Evolutionary conservation across 2,797 vertebrate species (phyloP).

Genomic region (Hozukius guyotensis): DNA sequence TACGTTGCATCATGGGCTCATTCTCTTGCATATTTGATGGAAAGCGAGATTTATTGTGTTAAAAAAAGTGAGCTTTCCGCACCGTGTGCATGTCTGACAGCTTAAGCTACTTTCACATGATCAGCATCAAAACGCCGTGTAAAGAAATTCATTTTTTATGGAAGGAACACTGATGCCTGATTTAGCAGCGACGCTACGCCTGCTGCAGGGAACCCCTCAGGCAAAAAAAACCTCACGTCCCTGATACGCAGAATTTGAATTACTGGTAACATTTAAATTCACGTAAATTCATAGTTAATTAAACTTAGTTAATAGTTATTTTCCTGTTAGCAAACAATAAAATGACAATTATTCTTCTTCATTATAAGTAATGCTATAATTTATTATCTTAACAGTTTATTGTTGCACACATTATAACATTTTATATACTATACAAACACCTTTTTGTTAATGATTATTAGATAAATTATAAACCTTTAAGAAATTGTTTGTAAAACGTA

Average conservation of each 20-base stretch:
- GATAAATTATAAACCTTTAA: no score
- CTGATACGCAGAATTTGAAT: neutral
- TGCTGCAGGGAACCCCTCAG: neutral
- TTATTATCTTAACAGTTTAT: no score
- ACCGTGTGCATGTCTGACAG: neutral
- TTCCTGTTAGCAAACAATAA: no score
- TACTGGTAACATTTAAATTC: no score
- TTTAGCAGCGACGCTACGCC: neutral
- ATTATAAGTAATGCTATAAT: no score
- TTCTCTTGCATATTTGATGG: slow-evolving; percentile 5
- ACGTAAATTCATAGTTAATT: no score
- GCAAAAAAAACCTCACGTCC: neutral
- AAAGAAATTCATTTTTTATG: slow-evolving; percentile 14
- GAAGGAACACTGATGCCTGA: neutral
- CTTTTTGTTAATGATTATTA: no score
- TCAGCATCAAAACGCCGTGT: slow-evolving; percentile 4
- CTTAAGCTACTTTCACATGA: slow-evolving; percentile 35
- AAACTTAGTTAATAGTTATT: no score
- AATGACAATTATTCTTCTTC: no score
- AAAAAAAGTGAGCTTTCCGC: neutral
- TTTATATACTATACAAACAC: no score
- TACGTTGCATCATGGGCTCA: neutral
- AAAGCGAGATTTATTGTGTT: neutral
- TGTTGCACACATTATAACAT: no score
- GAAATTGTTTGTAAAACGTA: no score